Conservation (phyloP, 2,797 vertebrate genomes). For the Cirrhinus molitorella region DNA sequence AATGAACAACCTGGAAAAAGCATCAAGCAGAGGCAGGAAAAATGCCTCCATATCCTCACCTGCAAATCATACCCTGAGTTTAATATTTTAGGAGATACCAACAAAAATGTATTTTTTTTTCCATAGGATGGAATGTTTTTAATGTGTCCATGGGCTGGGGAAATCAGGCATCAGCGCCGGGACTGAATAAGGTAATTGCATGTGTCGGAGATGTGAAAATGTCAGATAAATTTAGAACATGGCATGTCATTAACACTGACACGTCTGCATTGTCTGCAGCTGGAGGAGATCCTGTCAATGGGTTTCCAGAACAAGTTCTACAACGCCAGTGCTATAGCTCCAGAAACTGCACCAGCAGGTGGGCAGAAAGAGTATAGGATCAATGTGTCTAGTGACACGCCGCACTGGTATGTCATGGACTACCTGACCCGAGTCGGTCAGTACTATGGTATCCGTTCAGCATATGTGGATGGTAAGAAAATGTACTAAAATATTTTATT, state of each 20-base stretch:
- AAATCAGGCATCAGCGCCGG: constrained; percentile 36
- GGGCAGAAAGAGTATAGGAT: constrained; percentile 74
- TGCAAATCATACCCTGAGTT: not conserved
- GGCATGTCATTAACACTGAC: not conserved
- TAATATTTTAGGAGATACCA: not conserved
- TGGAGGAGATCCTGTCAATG: constrained; percentile 71
- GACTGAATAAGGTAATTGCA: constrained; percentile 71
- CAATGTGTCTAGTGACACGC: constrained; percentile 85
- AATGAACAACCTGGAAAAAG: not conserved
- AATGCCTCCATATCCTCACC: not conserved
- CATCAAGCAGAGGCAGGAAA: not conserved
- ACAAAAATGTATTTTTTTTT: constrained; percentile 37
- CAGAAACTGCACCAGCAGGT: constrained; percentile 18
- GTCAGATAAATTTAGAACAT: not conserved
- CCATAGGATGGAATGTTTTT: constrained; percentile 84
- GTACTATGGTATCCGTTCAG: constrained; percentile 67
- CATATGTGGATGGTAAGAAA: constrained; percentile 78
- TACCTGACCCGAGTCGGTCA: constrained; percentile 76
- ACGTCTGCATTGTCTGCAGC: constrained; percentile 63
- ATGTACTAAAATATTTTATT: not conserved
- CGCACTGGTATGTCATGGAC: constrained; percentile 85
- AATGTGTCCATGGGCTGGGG: constrained; percentile 79
- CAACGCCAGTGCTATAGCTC: constrained; percentile 65
- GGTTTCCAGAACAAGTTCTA: constrained; percentile 87
- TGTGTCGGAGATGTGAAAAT: not conserved